Evolutionary conservation across 92 coral and sea anemone species (phyloP).

Genomic region (Parazoanthus darwini): DNA sequence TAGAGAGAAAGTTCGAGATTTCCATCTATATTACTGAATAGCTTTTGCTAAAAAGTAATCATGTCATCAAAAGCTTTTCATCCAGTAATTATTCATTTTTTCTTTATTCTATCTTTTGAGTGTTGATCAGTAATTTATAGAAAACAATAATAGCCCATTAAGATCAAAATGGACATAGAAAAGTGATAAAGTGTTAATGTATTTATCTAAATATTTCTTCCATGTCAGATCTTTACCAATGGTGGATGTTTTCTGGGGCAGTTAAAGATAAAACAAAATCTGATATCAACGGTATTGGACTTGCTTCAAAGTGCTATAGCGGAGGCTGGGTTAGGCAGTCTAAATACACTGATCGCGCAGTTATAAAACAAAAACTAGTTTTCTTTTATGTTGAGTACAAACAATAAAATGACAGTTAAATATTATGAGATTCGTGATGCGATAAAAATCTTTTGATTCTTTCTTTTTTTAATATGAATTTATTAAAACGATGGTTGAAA

Average conservation of each 20-base stretch:
- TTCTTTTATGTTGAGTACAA: neutral
- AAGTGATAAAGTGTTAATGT: conserved; percentile 6
- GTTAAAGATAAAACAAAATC: neutral
- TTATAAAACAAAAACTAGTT: no score
- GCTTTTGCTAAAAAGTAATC: neutral
- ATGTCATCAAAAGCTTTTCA: neutral
- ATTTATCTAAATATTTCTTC: neutral
- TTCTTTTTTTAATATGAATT: neutral
- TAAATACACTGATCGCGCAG: neutral
- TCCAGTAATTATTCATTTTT: neutral
- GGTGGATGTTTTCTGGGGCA: neutral
- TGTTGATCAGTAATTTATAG: conserved; percentile 21
- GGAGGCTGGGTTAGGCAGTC: neutral
- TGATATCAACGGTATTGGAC: neutral
- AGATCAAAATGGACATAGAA: conserved; percentile 15
- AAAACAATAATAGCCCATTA: conserved; percentile 25
- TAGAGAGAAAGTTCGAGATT: neutral
- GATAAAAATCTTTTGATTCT: neutral
- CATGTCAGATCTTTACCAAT: neutral
- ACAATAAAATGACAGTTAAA: neutral
- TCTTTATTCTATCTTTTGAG: conserved; percentile 2
- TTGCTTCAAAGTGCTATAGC: no score
- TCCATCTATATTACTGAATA: neutral
- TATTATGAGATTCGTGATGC: neutral
- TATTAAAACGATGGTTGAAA: neutral